A percentile compares a stretch with the other conserved stretches of the same genome.
Evolutionary conservation across 2,888 invertebrate genomes (phyloP).

Genomic region (Digitonthophagus gazella): DNA sequence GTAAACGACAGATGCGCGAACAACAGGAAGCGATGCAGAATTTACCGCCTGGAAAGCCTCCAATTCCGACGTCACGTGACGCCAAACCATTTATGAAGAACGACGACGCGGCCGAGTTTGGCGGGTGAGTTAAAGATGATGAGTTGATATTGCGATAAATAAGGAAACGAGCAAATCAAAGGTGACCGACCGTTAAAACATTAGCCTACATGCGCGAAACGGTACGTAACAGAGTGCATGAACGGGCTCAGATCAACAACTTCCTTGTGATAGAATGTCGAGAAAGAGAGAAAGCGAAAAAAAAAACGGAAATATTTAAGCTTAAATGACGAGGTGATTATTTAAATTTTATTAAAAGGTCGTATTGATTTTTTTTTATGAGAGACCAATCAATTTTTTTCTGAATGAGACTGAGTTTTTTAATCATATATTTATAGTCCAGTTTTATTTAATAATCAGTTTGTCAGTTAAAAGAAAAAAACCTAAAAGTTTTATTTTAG

Average conservation of each 20-base stretch:
- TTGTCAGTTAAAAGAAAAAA: no score
- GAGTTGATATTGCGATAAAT: neutral
- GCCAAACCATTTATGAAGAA: slow-evolving; percentile 41
- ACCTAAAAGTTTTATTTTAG: no score
- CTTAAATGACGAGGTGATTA: no score
- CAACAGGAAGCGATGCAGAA: slow-evolving; percentile 61
- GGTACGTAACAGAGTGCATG: neutral
- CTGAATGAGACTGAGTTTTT: neutral
- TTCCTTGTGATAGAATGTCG: neutral
- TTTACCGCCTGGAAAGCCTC: slow-evolving; percentile 51
- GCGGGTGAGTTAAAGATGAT: slow-evolving; percentile 54
- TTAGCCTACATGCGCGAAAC: neutral
- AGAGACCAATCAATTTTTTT: neutral
- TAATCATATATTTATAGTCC: neutral
- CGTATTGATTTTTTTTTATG: neutral
- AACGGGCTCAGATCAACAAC: no score
- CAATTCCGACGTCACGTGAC: slow-evolving; percentile 35
- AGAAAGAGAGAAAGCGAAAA: neutral
- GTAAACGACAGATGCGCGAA: slow-evolving; percentile 80
- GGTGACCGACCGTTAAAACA: slow-evolving; percentile 11
- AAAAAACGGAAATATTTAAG: neutral
- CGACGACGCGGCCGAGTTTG: slow-evolving; percentile 55
- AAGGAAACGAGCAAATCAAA: slow-evolving; percentile 5
- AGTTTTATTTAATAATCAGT: no score
- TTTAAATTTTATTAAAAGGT: no score